Base-by-base conservation (phyloP, 2,888 invertebrate genomes). In the Acholoe squamosa region DNA sequence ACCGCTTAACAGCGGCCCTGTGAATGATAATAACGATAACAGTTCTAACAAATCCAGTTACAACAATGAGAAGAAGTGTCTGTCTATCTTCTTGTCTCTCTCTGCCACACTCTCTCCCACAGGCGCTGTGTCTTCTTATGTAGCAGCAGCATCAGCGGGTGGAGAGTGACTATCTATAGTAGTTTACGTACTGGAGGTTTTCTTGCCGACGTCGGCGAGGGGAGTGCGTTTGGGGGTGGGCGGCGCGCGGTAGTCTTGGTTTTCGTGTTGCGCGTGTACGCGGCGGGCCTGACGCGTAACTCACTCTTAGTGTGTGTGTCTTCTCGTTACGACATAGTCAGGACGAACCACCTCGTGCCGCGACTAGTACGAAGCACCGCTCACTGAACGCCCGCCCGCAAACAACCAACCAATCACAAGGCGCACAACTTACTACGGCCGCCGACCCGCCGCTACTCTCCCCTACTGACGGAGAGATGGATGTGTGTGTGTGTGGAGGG, bases 391-490 rank as follows among this genome's bases (percentile, higher is more conserved):
- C 54, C 86, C 54, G 52, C 84, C 86, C 86, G 19, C 86, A 86
- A 52, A 86, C 52, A 86, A 86, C 86, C 86, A 28, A 86, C 86
- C 86, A 86, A 86, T 86, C 86, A 86, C 25, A 52, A 31, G 28
- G 33, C 86, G 86, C 86, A 31, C 33, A 86, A 54, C 54, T 86
- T 86, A 86, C 86, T 86, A 86, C 86, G 28, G 86, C 54, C 25
- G 56, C 54, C 54, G 16, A 31, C 12, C 19, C 56, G 86, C 12
- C 56, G 52, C 54, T 54, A 56, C 56, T 54, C 86, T 84, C 77
- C 22, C 86, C 52, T 54, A 86, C 54, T 54, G 56, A 86, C 86
- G 52, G 43, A 43, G 43, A 10, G 43, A 43, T 43, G 43, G 3
- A 10, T 43, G 43, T 43, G 43, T 43, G 43, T 43, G 43, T 43